Percentiles rank a stretch among this genome's conserved stretches.
Evolutionary conservation across 2,888 invertebrate species (phyloP).

Genomic region (Cordilura impudica): DNA sequence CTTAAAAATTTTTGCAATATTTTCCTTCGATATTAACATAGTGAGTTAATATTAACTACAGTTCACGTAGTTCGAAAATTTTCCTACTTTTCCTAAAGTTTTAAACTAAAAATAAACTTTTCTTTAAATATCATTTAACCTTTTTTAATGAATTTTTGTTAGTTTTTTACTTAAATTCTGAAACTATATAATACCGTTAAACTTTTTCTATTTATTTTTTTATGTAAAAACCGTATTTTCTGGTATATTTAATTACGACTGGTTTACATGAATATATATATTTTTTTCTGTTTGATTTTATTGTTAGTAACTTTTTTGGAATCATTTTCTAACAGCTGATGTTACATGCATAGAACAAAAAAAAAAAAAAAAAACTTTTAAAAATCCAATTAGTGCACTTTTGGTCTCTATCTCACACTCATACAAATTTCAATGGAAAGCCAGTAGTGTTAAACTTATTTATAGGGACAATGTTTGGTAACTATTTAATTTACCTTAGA

Average conservation of each 20-base stretch:
- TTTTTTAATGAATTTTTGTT: not conserved
- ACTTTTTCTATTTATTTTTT: constrained; percentile 53
- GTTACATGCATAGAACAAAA: constrained; percentile 42
- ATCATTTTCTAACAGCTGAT: constrained; percentile 53
- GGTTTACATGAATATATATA: constrained; percentile 43
- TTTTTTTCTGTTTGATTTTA: constrained; percentile 49
- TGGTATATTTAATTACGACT: constrained; percentile 18
- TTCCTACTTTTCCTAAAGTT: no score
- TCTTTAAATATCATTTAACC: no score
- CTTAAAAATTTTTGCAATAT: no score
- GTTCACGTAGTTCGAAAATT: no score
- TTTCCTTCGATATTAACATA: no score
- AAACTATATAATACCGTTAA: constrained; percentile 7
- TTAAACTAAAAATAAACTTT: no score
- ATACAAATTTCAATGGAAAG: not conserved
- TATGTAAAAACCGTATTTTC: not conserved
- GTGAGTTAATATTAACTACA: no score
- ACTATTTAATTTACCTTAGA: no score
- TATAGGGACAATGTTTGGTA: no score
- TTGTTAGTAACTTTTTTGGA: constrained; percentile 46
- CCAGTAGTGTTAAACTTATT: no score
- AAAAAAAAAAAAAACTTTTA: constrained; percentile 26
- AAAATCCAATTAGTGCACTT: constrained; percentile 61
- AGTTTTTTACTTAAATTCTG: not conserved
- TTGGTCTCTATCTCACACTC: constrained; percentile 17